Percentiles rank a stretch among this genome's conserved stretches.
Evolutionary conservation across 2,888 invertebrate species (phyloP).

Genomic region (Pseudococcus longispinus): DNA sequence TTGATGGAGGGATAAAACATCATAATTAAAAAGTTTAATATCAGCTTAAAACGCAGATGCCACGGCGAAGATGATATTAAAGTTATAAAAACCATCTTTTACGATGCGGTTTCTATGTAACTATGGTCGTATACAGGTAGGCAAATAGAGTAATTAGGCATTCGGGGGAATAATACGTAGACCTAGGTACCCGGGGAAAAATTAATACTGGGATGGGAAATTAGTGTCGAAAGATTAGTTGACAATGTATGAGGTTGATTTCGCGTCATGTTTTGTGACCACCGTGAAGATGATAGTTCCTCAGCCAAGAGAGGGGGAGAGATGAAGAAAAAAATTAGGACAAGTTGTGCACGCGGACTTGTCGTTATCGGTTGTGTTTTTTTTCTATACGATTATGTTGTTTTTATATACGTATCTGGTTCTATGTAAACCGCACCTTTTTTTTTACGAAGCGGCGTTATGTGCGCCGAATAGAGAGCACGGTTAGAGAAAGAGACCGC

Average conservation of each 20-base stretch:
- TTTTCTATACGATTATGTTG: neutral
- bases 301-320: neutral
- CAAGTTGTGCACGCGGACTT: neutral
- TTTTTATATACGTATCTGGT: neutral
- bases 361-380: neutral
- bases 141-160: neutral
- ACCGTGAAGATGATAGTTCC: neutral
- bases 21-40: neutral
- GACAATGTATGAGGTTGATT: neutral
- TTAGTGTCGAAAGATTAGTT: neutral
- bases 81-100: neutral
- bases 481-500: neutral
- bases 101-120: neutral
- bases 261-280: neutral
- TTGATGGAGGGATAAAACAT: neutral
- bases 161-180: neutral
- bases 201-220: neutral
- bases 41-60: neutral
- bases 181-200: neutral
- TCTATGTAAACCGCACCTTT: slow-evolving; percentile 29
- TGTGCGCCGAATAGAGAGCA: slow-evolving; percentile 1
- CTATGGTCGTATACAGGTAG: neutral
- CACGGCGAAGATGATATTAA: neutral
- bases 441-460: slow-evolving; percentile 3
- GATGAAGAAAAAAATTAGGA: neutral